phyloP scores from a whole-genome alignment of 2,888 invertebrate genomes.

The Plebejus argus region DNA sequence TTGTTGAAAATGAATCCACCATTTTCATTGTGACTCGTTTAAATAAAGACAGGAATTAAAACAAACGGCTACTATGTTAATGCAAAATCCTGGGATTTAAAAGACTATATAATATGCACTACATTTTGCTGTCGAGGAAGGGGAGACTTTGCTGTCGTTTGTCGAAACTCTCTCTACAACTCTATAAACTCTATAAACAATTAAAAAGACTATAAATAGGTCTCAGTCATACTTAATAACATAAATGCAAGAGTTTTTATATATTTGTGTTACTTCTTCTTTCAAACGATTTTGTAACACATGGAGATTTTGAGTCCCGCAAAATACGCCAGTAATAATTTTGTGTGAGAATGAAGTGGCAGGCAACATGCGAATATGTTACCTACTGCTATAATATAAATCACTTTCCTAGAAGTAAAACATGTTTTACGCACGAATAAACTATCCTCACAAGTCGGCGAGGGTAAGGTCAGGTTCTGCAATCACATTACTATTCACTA shows the following conservation, averaged over 20 bases:
- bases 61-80: not conserved
- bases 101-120: not conserved
- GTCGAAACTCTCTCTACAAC: too few relatives aligned
- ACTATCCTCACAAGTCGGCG: not conserved
- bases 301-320: not conserved
- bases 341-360: not conserved
- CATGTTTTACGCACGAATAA: not conserved
- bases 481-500: slow-evolving; percentile 18
- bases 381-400: not conserved
- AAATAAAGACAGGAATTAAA: not conserved
- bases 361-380: not conserved
- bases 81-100: not conserved
- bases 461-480: not conserved
- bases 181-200: too few relatives aligned
- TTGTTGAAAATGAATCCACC: not conserved
- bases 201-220: too few relatives aligned
- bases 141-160: too few relatives aligned
- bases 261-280: too few relatives aligned
- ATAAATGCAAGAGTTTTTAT: too few relatives aligned
- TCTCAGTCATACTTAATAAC: too few relatives aligned
- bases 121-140: too few relatives aligned
- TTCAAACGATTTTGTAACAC: not conserved
- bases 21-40: not conserved
- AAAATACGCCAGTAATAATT: not conserved
- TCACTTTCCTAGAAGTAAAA: not conserved